Conservation (phyloP, 2,888 invertebrate genomes). For the Ophraella communa region DNA sequence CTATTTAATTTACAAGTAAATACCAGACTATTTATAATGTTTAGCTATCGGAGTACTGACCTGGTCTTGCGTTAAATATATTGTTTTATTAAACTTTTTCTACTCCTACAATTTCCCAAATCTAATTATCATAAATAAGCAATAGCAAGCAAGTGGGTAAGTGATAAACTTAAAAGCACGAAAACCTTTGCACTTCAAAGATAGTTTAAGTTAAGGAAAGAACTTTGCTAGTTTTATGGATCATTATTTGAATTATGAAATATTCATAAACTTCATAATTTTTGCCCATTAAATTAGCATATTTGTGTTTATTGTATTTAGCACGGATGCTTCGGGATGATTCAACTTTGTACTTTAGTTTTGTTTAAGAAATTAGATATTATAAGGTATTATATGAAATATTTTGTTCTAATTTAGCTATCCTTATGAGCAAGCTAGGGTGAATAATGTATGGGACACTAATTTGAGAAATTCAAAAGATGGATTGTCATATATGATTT, state of each 20-base stretch:
- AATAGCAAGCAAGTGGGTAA: slow-evolving; percentile 14
- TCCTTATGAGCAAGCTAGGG: too few species aligned
- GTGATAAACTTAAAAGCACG: slow-evolving; percentile 22
- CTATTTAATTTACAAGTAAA: too few species aligned
- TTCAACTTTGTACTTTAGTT: too few species aligned
- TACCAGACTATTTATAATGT: too few species aligned
- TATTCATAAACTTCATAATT: not conserved
- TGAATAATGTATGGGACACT: too few species aligned
- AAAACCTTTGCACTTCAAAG: slow-evolving; percentile 3
- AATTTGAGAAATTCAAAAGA: too few species aligned
- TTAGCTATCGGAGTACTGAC: too few species aligned
- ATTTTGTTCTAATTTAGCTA: too few species aligned
- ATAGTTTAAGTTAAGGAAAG: slow-evolving; percentile 1
- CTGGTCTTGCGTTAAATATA: slow-evolving; percentile 12
- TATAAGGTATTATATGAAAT: too few species aligned
- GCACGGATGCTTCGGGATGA: not conserved
- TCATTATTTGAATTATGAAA: not conserved
- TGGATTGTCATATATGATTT: too few species aligned
- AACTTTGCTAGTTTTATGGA: not conserved
- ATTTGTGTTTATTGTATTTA: not conserved
- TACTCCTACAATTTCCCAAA: slow-evolving; percentile 22
- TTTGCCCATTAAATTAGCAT: not conserved
- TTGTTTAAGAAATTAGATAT: too few species aligned
- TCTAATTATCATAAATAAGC: slow-evolving; percentile 30
- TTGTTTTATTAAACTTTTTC: slow-evolving; percentile 21